phyloP scores from a whole-genome alignment of 2,113 vertebrate genomes.

The Capreolus pygargus region DNA sequence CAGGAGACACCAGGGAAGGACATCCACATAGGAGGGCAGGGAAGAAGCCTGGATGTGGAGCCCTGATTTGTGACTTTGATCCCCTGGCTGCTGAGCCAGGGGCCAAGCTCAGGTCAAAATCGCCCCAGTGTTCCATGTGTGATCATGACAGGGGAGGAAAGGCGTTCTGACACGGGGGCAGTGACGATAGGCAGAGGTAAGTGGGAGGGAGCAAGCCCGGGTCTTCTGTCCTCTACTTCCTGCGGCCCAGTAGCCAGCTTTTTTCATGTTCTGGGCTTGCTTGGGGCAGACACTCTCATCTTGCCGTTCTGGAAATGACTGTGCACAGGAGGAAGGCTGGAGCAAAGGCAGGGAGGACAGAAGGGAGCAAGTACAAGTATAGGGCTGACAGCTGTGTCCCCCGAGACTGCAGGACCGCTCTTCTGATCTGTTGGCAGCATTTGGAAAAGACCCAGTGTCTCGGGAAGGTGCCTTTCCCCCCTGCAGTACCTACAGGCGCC shows the following conservation, averaged over 20 bases:
- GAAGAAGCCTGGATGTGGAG: not conserved
- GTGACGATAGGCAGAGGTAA: not conserved
- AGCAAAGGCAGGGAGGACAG: slow-evolving; percentile 55
- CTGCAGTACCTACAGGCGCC: not conserved
- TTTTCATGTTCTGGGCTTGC: not conserved
- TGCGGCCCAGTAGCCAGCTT: not conserved
- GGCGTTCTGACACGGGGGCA: not conserved
- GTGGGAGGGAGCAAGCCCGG: rapidly evolving
- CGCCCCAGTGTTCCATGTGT: not conserved
- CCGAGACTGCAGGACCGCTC: not conserved
- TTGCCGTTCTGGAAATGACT: not conserved
- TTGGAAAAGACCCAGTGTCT: not conserved
- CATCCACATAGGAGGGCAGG: not conserved
- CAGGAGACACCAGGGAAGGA: not conserved
- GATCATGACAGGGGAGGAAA: not conserved
- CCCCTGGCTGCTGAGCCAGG: not conserved
- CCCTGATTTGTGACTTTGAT: not conserved
- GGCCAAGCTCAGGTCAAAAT: not conserved
- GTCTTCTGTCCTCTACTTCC: not conserved
- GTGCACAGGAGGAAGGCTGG: not conserved
- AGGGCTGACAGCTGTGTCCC: not conserved
- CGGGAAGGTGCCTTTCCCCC: not conserved
- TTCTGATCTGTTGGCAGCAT: not conserved
- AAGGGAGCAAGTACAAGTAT: not conserved
- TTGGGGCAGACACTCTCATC: not conserved